phyloP scores from a whole-genome alignment of 1,140 invertebrate genomes.

The Lysiphlebus fabarum region DNA sequence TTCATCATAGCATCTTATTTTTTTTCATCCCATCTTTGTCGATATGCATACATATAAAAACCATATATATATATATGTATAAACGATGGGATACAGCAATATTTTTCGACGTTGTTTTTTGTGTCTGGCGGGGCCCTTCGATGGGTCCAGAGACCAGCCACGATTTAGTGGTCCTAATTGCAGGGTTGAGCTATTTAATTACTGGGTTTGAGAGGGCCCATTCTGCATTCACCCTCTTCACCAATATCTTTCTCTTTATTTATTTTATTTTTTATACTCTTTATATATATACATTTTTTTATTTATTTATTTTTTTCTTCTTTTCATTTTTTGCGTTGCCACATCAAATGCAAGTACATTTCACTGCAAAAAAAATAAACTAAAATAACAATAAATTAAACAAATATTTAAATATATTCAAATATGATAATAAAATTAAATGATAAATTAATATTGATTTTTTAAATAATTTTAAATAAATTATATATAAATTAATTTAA shows the following conservation, averaged over 20 bases:
- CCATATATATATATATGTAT: slow-evolving; percentile 1
- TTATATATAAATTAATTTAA: too few relatives aligned
- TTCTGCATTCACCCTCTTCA: slow-evolving; percentile 17
- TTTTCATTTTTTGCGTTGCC: slow-evolving; percentile 32
- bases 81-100: slow-evolving; percentile 35
- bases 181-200: slow-evolving; percentile 58
- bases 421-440: background rate
- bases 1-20: background rate
- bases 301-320: slow-evolving; percentile 27
- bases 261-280: slow-evolving; percentile 24
- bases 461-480: too few relatives aligned
- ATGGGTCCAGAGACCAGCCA: slow-evolving; percentile 52
- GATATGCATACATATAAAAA: background rate
- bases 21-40: background rate
- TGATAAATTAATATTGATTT: background rate
- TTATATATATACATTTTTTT: slow-evolving; percentile 27
- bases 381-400: background rate
- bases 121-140: slow-evolving; percentile 54
- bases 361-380: slow-evolving; percentile 17
- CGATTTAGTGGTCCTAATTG: slow-evolving; percentile 59
- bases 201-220: slow-evolving; percentile 50
- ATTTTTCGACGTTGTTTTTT: slow-evolving; percentile 54
- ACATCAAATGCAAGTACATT: slow-evolving; percentile 46
- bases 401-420: slow-evolving; percentile 1
- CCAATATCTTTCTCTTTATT: slow-evolving; percentile 21